phyloP scores from a whole-genome alignment of 2,113 vertebrate genomes.

The Phylloscopus whistleri region DNA sequence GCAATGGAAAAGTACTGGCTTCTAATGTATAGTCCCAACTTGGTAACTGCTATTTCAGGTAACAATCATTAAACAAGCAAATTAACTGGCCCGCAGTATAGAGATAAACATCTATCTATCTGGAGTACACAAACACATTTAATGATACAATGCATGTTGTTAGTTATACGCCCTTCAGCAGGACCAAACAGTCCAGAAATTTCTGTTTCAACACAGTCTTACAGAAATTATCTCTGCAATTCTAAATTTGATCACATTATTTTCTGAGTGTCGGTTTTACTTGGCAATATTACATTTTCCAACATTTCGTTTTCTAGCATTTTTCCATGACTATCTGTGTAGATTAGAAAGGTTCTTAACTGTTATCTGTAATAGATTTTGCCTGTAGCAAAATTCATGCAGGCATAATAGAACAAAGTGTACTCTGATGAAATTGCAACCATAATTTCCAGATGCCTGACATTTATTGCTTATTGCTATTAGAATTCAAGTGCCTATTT shows the following conservation, averaged over 20 bases:
- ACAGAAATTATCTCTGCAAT: slow-evolving; percentile 68
- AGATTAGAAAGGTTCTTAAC: slow-evolving; percentile 86
- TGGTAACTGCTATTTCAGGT: slow-evolving; percentile 67
- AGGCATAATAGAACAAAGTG: slow-evolving; percentile 86
- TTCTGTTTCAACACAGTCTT: slow-evolving; percentile 45
- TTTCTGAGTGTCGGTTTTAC: slow-evolving; percentile 75
- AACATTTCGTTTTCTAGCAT: slow-evolving; percentile 75
- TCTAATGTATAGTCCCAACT: slow-evolving; percentile 21
- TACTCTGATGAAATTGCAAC: slow-evolving; percentile 84
- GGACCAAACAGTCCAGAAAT: slow-evolving; percentile 46
- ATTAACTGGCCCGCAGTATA: background rate
- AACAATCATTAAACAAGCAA: slow-evolving; percentile 68
- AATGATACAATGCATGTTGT: slow-evolving; percentile 10
- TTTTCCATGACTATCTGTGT: slow-evolving; percentile 77
- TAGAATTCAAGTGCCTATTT: slow-evolving; percentile 88
- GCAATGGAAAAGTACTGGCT: slow-evolving; percentile 66
- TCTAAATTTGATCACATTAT: slow-evolving; percentile 68
- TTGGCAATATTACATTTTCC: slow-evolving; percentile 74
- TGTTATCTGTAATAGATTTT: slow-evolving; percentile 88
- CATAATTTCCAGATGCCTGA: slow-evolving; percentile 87
- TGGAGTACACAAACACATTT: slow-evolving; percentile 40
- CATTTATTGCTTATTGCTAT: slow-evolving; percentile 87
- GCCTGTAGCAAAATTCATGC: slow-evolving; percentile 84
- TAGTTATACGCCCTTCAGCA: slow-evolving; percentile 54
- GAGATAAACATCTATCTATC: slow-evolving; percentile 74